Conservation (phyloP, 2,797 vertebrate species). For the Cheirogaleus major region DNA sequence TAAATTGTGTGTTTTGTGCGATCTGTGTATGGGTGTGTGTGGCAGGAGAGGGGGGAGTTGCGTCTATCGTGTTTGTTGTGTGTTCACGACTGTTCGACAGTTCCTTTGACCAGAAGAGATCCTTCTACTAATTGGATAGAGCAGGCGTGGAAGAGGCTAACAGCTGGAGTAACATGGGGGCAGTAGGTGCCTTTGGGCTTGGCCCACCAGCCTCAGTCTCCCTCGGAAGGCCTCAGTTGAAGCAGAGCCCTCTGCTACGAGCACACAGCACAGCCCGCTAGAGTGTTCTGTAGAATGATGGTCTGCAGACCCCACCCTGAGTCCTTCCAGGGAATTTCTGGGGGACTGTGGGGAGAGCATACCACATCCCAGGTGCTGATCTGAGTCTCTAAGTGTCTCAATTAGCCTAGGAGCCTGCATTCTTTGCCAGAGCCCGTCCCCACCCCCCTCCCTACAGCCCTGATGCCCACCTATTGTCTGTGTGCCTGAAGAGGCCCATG, state of each 20-base stretch:
- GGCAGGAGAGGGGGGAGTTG: too few relatives aligned
- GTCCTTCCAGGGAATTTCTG: constrained; percentile 7
- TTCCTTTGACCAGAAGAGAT: not conserved
- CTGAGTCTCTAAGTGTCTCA: not conserved
- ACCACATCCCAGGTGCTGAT: not conserved
- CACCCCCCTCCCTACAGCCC: not conserved
- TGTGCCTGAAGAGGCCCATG: not conserved
- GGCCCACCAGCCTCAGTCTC: not conserved
- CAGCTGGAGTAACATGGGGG: not conserved
- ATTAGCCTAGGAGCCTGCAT: not conserved
- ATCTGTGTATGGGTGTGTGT: not conserved
- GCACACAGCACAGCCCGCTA: not conserved
- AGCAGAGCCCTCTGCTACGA: not conserved
- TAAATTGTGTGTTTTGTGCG: not conserved
- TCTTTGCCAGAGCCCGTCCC: not conserved
- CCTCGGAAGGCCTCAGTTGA: not conserved
- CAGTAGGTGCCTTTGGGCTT: not conserved
- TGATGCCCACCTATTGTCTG: constrained; percentile 51
- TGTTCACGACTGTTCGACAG: not conserved
- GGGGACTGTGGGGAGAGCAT: not conserved
- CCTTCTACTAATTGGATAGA: not conserved
- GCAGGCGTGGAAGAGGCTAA: not conserved
- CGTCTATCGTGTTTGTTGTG: rapidly evolving
- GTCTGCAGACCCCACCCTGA: not conserved
- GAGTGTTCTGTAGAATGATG: not conserved